These are phyloP conservation scores for Hylaeus volcanicus DNA, from an alignment of 1,140 invertebrate species.

Conservation along the genomic window DNA sequence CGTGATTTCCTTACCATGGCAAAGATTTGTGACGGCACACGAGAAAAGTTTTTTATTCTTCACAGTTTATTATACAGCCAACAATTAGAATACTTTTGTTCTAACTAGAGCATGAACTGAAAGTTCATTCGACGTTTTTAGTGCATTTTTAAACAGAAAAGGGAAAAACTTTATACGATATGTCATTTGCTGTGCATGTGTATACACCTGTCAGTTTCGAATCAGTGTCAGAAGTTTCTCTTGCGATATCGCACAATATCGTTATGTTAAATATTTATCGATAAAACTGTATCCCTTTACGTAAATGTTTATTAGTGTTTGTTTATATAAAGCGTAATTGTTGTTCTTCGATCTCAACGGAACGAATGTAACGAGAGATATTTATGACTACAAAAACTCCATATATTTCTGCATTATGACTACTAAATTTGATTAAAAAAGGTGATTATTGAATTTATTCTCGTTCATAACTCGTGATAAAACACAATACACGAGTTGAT, in stretches of 20 bases:
- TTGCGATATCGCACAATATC: conserved; percentile 4
- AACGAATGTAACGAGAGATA: not conserved
- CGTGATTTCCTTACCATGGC: conserved; percentile 18
- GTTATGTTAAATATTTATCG: conserved; percentile 29
- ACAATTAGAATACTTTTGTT: conserved; percentile 12
- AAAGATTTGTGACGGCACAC: conserved; percentile 19
- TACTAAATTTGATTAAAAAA: not conserved
- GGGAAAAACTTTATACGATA: not conserved
- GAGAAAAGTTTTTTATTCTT: conserved; percentile 13
- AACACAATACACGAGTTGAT: not conserved
- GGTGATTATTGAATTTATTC: not conserved
- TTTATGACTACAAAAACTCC: not conserved
- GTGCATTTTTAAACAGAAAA: not conserved
- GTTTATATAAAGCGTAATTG: not conserved
- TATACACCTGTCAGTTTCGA: conserved; percentile 19
- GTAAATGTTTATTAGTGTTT: not conserved
- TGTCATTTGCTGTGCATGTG: not conserved
- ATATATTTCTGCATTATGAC: not conserved
- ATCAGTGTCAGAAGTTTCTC: conserved; percentile 14
- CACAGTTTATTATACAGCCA: not conserved
- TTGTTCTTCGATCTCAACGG: not conserved
- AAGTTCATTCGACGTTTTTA: not conserved
- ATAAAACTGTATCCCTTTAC: not conserved
- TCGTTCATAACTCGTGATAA: not conserved
- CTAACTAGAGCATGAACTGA: not conserved